Evolutionary conservation across 2,797 vertebrate species (phyloP).

Genomic region (Thamnophis elegans): DNA sequence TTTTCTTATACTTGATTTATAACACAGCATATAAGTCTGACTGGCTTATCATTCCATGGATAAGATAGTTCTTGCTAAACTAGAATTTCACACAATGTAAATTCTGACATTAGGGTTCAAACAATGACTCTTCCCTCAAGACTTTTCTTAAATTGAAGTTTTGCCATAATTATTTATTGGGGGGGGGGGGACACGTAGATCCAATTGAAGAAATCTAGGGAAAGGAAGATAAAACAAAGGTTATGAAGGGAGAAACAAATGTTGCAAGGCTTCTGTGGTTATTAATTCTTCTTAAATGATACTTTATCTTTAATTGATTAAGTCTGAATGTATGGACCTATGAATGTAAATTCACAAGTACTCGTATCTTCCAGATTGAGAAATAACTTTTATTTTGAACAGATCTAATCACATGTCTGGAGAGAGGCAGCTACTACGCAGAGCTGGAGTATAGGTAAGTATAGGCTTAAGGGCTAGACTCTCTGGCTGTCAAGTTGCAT

Average conservation of each 20-base stretch:
- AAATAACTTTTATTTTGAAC: slow-evolving; percentile 64
- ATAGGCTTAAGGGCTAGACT: neutral
- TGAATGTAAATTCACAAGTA: neutral
- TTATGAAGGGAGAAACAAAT: neutral
- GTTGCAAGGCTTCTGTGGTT: neutral
- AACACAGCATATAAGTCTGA: neutral
- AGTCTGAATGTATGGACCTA: slow-evolving; percentile 11
- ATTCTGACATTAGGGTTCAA: neutral
- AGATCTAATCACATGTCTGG: slow-evolving; percentile 86
- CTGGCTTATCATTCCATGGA: neutral
- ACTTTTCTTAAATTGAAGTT: neutral
- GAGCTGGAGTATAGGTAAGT: slow-evolving; percentile 80
- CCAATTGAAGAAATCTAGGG: neutral
- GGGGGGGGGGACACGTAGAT: neutral
- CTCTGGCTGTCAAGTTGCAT: slow-evolving; percentile 28
- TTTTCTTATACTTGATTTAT: neutral
- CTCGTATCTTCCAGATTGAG: slow-evolving; percentile 24
- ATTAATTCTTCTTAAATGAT: neutral
- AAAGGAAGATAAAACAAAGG: neutral
- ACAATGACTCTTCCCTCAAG: neutral
- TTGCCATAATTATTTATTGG: neutral
- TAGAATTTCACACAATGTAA: neutral
- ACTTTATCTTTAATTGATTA: slow-evolving; percentile 36
- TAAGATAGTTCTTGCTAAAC: neutral
- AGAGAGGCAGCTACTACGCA: slow-evolving; percentile 76